Evolutionary conservation across 2,113 vertebrate genomes (phyloP), one percentile per base, ranked within the genome.

Genomic region (Paramisgurnus dabryanus): DNA sequence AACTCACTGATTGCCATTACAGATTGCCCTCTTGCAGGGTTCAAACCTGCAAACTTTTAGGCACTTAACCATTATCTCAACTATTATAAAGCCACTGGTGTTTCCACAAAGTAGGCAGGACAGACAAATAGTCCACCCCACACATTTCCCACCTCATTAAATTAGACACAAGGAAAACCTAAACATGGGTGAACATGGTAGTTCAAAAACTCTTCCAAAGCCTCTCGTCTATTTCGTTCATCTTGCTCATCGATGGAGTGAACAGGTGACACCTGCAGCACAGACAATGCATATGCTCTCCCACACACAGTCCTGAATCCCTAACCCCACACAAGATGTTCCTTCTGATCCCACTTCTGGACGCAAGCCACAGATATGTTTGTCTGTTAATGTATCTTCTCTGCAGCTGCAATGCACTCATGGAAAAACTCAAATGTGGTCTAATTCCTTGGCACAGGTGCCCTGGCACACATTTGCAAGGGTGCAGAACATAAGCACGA

Each of bases 221-320:
- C 27, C 53, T 70, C 61, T 77, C 39, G n/a, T 50, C 22, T 39
- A 2, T 58, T 60, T 49, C 40, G 12, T 13, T 57, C 43, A 71
- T 53, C 40, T 27, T 27, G 9, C 43, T 10, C 15, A 5, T 18
- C 50, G 2, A 34, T 13, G 34, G 39, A n/a, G 66, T 65, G 39
- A 70, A 60, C 81, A 82, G 77, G 70, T 68, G 81, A 68, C 81
- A 79, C 69, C 61, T 72, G 75, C 69, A 67, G 68, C n/a, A 61
- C 12, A 40, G 67, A 18, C 6, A 41, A 73, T n/a, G 71, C 47
- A 45, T 3, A 3, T 69, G 65, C 22, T 6, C 72, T 10, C 22
- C 40, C 66, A 58, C 53, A 67, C 39, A 22, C 12, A 15, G 18
- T 13, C 34, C 12, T 11, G 12, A 73, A 79, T 18, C 57, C 27